Evolutionary conservation across 92 coral and sea anemone genomes (phyloP).

Genomic region (Porites rus): DNA sequence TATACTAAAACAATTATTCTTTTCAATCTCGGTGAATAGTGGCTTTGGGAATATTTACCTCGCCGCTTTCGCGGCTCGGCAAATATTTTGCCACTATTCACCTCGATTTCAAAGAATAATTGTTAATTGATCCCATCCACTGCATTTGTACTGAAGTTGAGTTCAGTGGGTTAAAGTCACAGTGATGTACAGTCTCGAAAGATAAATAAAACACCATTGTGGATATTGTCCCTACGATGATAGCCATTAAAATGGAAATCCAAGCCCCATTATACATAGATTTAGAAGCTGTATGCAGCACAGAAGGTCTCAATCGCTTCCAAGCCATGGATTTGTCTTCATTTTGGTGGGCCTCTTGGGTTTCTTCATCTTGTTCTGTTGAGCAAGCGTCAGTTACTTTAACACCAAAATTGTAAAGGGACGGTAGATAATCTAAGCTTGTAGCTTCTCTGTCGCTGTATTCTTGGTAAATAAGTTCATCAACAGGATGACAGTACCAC

Average conservation of each 20-base stretch:
- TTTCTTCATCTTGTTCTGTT: too few species aligned
- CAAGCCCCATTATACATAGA: background rate
- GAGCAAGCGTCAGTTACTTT: background rate
- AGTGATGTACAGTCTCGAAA: background rate
- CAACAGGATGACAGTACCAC: background rate
- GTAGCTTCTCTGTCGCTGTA: slow-evolving; percentile 8
- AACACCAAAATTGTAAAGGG: background rate
- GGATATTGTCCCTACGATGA: background rate
- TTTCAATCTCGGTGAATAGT: too few species aligned
- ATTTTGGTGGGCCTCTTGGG: too few species aligned
- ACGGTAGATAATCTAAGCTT: background rate
- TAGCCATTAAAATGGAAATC: background rate
- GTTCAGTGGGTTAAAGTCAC: background rate
- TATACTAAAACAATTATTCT: too few species aligned
- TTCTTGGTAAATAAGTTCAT: background rate
- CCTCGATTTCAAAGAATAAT: too few species aligned
- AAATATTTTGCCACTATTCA: too few species aligned
- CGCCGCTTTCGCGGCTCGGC: too few species aligned
- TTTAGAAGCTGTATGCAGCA: too few species aligned
- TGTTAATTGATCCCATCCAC: background rate
- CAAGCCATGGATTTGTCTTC: too few species aligned
- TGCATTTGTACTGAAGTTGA: background rate
- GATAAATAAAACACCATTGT: background rate
- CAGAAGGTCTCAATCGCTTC: too few species aligned
- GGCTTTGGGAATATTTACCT: too few species aligned